Evolutionary conservation across 2,888 invertebrate species (phyloP), one percentile per base, ranked within the genome.

Genomic region (Aethes cnicana): DNA sequence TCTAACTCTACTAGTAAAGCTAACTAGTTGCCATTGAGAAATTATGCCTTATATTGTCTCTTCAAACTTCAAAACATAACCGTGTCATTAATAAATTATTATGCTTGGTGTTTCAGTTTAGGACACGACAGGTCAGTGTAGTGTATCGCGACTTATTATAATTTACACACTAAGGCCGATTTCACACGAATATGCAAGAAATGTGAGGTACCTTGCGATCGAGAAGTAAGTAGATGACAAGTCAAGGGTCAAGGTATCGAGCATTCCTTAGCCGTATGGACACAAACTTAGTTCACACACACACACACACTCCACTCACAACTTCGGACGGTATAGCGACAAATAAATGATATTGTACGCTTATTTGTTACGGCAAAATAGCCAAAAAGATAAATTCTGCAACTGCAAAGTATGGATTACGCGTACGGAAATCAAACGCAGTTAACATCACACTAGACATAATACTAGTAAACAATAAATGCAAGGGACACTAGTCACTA

Each of bases 291-390:
- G 26, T 44, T 25, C 12, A 17, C 43, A 56, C 42, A 55, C 47
- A 55, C 57, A 58, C 57, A 57, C 56, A 55, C 59, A 55, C 62
- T 63, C 60, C 52, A 56, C 62, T 57, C 61, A 53, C 68, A 66
- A 59, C 61, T 61, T 69, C 70, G 74, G 74, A 74, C 74, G 74
- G 74, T 73, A 68, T 72, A 70, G 66, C 66, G 61, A 64, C 62
- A 55, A 63, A 56, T 47, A 55, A 59, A 54, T 50, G 28, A 60
- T 54, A 54, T 39, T 54, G 47, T 59, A 53, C 57, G 47, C 54
- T 55, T 43, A 54, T 47, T 48, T 43, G 25, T 25, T 44, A 42
- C 8, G 52, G 43, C 42, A 55, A 39, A 57, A 46, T 46, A 18
- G 25, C 46, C 48, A 26, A 39, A 28, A 23, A 25, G 9, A 32